phyloP scores from a whole-genome alignment of 2,888 invertebrate species.

The Phortica magna region DNA sequence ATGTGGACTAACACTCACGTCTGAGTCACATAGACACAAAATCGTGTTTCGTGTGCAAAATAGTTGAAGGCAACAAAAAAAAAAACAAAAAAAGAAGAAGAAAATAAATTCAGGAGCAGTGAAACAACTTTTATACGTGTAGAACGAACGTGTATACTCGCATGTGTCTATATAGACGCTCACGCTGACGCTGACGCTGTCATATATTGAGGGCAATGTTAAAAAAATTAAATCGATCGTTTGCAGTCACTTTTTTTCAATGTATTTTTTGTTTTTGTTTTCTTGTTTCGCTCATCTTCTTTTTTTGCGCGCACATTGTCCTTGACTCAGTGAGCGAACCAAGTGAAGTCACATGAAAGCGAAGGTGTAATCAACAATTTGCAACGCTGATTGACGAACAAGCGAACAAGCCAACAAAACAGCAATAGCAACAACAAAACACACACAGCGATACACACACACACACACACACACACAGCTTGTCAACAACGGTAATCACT shows the following conservation, averaged over 20 bases:
- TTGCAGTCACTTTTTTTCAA: too few relatives aligned
- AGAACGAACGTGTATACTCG: neutral
- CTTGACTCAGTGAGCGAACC: conserved; percentile 58
- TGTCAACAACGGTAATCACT: conserved; percentile 4
- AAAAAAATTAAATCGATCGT: conserved; percentile 31
- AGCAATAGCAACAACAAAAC: neutral
- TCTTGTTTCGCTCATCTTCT: conserved; percentile 47
- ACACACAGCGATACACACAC: neutral
- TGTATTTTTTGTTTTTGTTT: conserved; percentile 36
- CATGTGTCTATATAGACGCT: neutral
- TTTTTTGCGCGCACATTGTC: conserved; percentile 47
- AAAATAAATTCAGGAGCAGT: neutral
- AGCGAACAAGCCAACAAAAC: conserved; percentile 37
- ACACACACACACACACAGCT: neutral
- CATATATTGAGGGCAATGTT: conserved; percentile 13
- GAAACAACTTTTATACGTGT: neutral
- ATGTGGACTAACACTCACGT: conserved; percentile 39
- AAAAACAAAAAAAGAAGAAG: neutral
- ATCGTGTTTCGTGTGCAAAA: conserved; percentile 32
- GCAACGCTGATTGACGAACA: conserved; percentile 68
- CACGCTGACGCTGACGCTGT: conserved; percentile 1
- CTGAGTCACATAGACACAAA: conserved; percentile 13
- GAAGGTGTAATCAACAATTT: conserved; percentile 70
- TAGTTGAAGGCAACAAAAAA: conserved; percentile 19
- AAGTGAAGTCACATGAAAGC: conserved; percentile 11